Percentiles rank a stretch among this genome's conserved stretches.
phyloP scores from a whole-genome alignment of 1,140 invertebrate genomes.

The Pseudobourletiella spinata region DNA sequence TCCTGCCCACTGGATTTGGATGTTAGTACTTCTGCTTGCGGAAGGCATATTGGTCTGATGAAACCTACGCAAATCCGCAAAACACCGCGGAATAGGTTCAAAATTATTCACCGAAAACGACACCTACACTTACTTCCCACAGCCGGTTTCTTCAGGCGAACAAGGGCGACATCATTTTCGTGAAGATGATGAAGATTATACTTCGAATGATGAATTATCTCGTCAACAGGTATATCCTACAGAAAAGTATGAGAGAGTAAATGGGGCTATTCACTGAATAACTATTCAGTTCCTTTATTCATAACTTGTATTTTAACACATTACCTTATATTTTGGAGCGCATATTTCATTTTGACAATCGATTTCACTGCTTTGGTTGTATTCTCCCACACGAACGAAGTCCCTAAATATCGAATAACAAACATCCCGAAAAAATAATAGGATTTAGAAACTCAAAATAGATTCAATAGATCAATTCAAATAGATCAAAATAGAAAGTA shows the following conservation, averaged over 20 bases:
- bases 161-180: slow-evolving; percentile 33
- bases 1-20: background rate
- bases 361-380: background rate
- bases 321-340: slow-evolving; percentile 50
- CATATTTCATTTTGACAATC: slow-evolving; percentile 39
- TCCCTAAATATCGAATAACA: too few relatives aligned
- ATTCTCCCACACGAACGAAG: slow-evolving; percentile 12
- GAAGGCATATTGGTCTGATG: background rate
- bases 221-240: background rate
- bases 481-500: too few relatives aligned
- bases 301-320: slow-evolving; percentile 48
- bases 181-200: slow-evolving; percentile 4
- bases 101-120: slow-evolving; percentile 3
- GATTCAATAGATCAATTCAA: too few relatives aligned
- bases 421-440: too few relatives aligned
- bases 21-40: background rate
- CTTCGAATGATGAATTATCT: background rate
- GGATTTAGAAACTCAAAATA: too few relatives aligned
- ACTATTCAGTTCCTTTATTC: too few relatives aligned
- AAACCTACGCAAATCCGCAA: background rate
- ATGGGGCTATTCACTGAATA: too few relatives aligned
- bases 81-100: background rate
- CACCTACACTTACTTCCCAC: too few relatives aligned
- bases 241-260: background rate
- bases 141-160: slow-evolving; percentile 19